Base-by-base conservation (phyloP, 2,888 invertebrate species). In the Diarsia rubi region DNA sequence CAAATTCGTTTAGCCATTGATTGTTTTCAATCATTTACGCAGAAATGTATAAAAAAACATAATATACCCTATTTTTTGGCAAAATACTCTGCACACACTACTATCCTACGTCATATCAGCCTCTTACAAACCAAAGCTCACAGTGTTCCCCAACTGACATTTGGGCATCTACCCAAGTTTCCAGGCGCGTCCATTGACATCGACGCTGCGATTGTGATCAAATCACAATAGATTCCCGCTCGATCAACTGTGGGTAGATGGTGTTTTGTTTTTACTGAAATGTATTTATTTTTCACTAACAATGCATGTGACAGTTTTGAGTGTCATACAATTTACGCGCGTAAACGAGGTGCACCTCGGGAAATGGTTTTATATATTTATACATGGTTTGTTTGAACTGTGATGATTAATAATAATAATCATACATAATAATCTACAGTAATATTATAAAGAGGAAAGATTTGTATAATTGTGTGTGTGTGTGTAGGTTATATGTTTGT, bases 121-220 rank as follows among this genome's bases (percentile, higher is more conserved):
- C 16, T 54, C 45, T 45, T 21, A 37, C 59, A 0, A 54, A 37
- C n/a, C n/a, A 37, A 66, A 66, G 42, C 31, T 14, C 16, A 49
- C 63, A 52, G 24, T 24, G 11, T 64, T 77, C 27, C 42, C 37
- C 42, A 63, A 82, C 44, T 63, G 69, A 82, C 64, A 64, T 69
- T 78, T 79, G 82, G 82, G 78, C 78, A 64, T 24, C 44, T 44
- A 57, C 82, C 78, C 78, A 79, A 82, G 78, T 78, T 77, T 42
- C n/a, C 42, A 57, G 37, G 14, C 69, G 52, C 49, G 64, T 69
- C 59, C 78, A 49, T 49, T 76, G 81, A 78, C 49, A 77, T 82
- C 64, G 24, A 47, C 62, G 54, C 67, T n/a, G 21, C 16, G 78
- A 68, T 79, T 52, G 77, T 47, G 78, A 78, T 79, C 76, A 52